A percentile compares a stretch with the other conserved stretches of the same genome.
These are phyloP conservation scores for Buceros bicornis DNA, from an alignment of 2,797 vertebrate species.

Conservation along the genomic window DNA sequence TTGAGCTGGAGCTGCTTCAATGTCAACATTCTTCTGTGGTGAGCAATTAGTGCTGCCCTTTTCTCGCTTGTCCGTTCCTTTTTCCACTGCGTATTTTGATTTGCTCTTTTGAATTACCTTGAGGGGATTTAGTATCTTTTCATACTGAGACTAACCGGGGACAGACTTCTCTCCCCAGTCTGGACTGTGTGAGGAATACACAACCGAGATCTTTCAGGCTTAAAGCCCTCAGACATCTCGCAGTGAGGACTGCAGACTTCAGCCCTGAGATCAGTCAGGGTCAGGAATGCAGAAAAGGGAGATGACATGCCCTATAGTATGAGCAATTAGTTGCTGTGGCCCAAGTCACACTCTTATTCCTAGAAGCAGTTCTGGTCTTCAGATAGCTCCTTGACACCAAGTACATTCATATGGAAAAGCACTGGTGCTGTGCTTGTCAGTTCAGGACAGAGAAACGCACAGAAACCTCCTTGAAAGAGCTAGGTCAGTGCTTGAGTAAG, in stretches of 20 bases:
- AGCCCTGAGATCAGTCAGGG: neutral
- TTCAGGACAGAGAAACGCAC: neutral
- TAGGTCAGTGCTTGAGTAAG: neutral
- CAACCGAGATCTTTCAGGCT: neutral
- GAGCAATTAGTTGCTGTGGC: neutral
- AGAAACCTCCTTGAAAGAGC: neutral
- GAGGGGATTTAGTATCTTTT: neutral
- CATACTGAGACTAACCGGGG: neutral
- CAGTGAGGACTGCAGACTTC: neutral
- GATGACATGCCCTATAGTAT: neutral
- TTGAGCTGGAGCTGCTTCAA: constrained; percentile 32
- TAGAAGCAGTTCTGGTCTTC: neutral
- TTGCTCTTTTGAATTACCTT: constrained; percentile 19
- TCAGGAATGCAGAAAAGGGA: neutral
- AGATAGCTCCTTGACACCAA: neutral
- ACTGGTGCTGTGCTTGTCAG: neutral
- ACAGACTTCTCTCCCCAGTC: neutral
- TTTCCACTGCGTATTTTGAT: neutral
- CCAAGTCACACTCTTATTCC: neutral
- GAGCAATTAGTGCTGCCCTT: constrained; percentile 31
- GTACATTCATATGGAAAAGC: neutral
- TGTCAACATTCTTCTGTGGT: neutral
- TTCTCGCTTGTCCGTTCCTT: neutral
- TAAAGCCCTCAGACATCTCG: neutral
- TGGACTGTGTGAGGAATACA: neutral